These are phyloP conservation scores for Plemyria rubiginata DNA, from an alignment of 2,888 invertebrate genomes.

Conservation along the genomic window DNA sequence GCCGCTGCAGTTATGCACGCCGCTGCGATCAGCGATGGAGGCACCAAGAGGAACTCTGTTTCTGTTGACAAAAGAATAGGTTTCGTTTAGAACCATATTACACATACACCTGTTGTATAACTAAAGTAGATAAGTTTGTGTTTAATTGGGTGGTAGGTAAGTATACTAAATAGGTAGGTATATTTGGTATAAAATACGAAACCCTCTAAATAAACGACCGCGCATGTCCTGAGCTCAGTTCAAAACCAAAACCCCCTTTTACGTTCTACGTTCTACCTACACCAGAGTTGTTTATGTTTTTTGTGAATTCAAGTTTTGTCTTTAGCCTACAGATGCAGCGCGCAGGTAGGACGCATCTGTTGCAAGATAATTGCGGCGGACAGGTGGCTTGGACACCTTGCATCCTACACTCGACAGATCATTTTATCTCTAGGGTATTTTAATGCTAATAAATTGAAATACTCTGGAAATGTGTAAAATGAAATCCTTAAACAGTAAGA, in stretches of 20 bases:
- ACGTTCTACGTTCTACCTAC: not conserved
- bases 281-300: constrained; percentile 56
- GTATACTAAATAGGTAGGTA: no score
- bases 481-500: not conserved
- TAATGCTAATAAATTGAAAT: not conserved
- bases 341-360: constrained; percentile 80
- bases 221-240: not conserved
- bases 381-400: constrained; percentile 81
- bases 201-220: not conserved
- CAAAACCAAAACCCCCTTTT: constrained; percentile 13
- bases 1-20: constrained; percentile 89
- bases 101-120: no score
- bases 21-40: constrained; percentile 89
- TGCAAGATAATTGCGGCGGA: constrained; percentile 73
- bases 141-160: no score
- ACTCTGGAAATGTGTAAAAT: not conserved
- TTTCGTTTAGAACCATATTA: constrained; percentile 17
- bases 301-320: constrained; percentile 47
- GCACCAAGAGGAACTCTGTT: constrained; percentile 88
- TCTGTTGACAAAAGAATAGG: constrained; percentile 82
- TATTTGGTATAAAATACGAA: not conserved
- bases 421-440: constrained; percentile 6
- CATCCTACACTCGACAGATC: constrained; percentile 56
- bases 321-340: constrained; percentile 41
- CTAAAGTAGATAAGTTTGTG: no score